Conservation (phyloP, 2,113 vertebrate genomes). For the Tragulus kanchil region DNA sequence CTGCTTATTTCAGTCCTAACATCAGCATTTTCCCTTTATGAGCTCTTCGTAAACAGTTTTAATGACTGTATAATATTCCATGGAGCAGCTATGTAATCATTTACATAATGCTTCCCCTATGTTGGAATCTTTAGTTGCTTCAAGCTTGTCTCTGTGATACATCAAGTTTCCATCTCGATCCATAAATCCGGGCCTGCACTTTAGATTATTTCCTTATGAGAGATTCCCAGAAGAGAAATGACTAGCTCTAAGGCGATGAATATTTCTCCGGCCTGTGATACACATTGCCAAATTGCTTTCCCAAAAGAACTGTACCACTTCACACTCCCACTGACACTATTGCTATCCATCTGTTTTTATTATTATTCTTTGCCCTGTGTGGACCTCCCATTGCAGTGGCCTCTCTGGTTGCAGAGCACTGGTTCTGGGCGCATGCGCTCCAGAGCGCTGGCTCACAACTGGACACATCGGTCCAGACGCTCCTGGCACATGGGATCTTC, state of each 20-base stretch:
- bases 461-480: too few relatives aligned
- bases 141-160: neutral
- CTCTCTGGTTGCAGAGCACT: too few relatives aligned
- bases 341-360: neutral
- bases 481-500: too few relatives aligned
- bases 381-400: too few relatives aligned
- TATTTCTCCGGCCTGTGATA: constrained; percentile 59
- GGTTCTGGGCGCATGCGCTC: too few relatives aligned
- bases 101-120: neutral
- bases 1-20: constrained; percentile 16
- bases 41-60: constrained; percentile 66
- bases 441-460: too few relatives aligned
- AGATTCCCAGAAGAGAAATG: constrained; percentile 74
- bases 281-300: constrained; percentile 72
- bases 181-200: constrained; percentile 34
- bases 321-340: constrained; percentile 66
- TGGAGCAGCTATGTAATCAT: neutral
- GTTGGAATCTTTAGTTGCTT: constrained; percentile 35
- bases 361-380: too few relatives aligned
- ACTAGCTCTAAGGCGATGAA: constrained; percentile 61
- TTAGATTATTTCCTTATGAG: constrained; percentile 73
- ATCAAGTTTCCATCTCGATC: neutral
- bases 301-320: constrained; percentile 66
- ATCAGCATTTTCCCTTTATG: constrained; percentile 48
- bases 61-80: constrained; percentile 71